These are phyloP conservation scores for Ditylenchus weischeri DNA, from an alignment of 2,888 invertebrate species.

Conservation along the genomic window DNA sequence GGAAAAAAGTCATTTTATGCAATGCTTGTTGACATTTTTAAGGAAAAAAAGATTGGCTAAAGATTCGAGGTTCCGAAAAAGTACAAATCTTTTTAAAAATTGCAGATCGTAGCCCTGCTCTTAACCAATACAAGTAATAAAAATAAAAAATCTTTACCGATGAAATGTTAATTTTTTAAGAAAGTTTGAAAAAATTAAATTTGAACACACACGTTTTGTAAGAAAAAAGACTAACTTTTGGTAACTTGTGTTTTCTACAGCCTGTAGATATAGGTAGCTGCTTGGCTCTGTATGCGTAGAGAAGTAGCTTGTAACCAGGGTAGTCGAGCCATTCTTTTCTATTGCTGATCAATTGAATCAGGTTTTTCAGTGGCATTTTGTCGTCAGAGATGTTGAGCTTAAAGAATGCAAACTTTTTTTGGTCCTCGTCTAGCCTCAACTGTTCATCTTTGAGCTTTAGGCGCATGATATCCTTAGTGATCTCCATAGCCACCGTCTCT, in stretches of 20 bases:
- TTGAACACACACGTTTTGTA: too few species aligned
- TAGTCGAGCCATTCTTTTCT: conserved; percentile 12
- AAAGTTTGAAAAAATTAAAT: too few species aligned
- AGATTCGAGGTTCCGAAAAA: too few species aligned
- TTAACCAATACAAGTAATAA: too few species aligned
- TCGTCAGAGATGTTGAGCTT: neutral
- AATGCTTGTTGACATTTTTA: too few species aligned
- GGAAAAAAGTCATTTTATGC: too few species aligned
- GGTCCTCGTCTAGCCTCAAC: neutral
- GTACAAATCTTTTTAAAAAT: too few species aligned
- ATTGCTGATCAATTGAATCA: conserved; percentile 13
- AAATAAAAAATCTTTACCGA: too few species aligned
- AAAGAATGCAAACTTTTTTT: neutral
- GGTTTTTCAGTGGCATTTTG: neutral
- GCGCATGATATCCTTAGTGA: neutral
- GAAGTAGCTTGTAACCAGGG: conserved; percentile 24
- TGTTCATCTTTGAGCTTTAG: neutral
- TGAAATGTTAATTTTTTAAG: too few species aligned
- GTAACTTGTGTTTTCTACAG: conserved; percentile 1
- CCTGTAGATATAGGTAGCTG: neutral
- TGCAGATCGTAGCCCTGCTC: too few species aligned
- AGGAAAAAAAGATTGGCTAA: too few species aligned
- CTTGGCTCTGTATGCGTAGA: conserved; percentile 16
- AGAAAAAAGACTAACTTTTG: conserved; percentile 4
- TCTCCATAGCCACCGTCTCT: neutral